Evolutionary conservation across 2,888 invertebrate species (phyloP), one percentile per base, ranked within the genome.

Genomic region (Mythimna lalbum): DNA sequence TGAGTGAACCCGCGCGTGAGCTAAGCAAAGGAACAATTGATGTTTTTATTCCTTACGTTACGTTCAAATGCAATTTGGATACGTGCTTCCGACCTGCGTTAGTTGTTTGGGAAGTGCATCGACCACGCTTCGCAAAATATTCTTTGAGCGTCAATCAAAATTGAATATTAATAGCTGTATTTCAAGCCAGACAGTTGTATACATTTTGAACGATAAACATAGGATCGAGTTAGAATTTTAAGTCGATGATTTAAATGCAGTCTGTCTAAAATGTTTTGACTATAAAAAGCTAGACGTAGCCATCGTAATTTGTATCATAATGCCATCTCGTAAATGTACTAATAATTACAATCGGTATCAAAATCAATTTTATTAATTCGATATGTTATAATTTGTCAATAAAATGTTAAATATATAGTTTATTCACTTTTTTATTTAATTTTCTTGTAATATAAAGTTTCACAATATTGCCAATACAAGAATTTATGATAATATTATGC

Each of bases 21-120:
- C 82, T 77, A 83, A 82, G 73, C 83, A 79, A 73, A 81, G 81
- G 84, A 86, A 89, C 90, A 90, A 89, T 89, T 78, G 89, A 85
- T 85, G 86, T 84, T 88, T 88, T 84, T 83, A 88, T 87, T 86
- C 87, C 84, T 82, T 86, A 84, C 75, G 80, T 52, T 76, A 74
- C 89, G 86, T 91, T 93, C 89, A 91, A 93, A 93, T 94, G 93
- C 93, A 92, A 92, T 94, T 93, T 91, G 86, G 88, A 81, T 85
- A 88, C 89, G 89, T 83, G 90, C 91, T 93, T 94, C 95, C 93
- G 92, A 93, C 88, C 84, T 89, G 85, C 86, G 86, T 78, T 81
- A 84, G 86, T 82, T 84, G 79, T 85, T 90, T 88, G 79, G 86
- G 85, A 89, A 89, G 93, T 91, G 90, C 93, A 88, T 86, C 88